phyloP scores from a whole-genome alignment of 2,113 vertebrate genomes.

The Pao palembangensis region DNA sequence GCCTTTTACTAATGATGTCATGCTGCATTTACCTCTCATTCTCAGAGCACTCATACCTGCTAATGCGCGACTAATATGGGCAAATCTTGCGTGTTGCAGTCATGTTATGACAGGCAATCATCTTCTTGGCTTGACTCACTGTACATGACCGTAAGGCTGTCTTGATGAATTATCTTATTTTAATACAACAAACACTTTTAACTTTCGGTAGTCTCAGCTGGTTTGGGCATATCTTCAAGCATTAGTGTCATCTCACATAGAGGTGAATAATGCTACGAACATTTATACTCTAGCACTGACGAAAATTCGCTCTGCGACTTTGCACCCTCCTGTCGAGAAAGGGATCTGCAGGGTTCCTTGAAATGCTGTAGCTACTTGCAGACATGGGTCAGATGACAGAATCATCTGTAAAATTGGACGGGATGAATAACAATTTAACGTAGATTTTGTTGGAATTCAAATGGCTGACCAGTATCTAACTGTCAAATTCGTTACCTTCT shows the following conservation, averaged over 20 bases:
- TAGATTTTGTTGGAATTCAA: not conserved
- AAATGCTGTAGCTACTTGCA: too few relatives aligned
- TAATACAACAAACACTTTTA: too few relatives aligned
- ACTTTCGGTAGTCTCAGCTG: too few relatives aligned
- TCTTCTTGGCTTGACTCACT: not conserved
- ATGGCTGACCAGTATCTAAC: not conserved
- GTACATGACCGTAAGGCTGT: not conserved
- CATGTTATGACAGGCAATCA: conserved; percentile 1
- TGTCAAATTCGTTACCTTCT: not conserved
- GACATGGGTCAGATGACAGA: not conserved
- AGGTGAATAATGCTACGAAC: too few relatives aligned
- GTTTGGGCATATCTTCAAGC: too few relatives aligned
- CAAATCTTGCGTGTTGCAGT: not conserved
- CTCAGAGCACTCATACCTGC: too few relatives aligned
- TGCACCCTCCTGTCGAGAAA: too few relatives aligned
- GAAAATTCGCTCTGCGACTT: too few relatives aligned
- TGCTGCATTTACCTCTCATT: conserved; percentile 12
- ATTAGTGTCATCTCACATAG: too few relatives aligned
- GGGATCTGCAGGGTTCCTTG: too few relatives aligned
- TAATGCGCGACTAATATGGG: not conserved
- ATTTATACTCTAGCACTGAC: too few relatives aligned
- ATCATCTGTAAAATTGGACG: not conserved
- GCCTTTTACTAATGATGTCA: conserved; percentile 25
- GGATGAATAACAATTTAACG: too few relatives aligned
- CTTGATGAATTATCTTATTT: not conserved